Conservation (phyloP, 1,140 invertebrate genomes). For the Papilio polyxenes region DNA sequence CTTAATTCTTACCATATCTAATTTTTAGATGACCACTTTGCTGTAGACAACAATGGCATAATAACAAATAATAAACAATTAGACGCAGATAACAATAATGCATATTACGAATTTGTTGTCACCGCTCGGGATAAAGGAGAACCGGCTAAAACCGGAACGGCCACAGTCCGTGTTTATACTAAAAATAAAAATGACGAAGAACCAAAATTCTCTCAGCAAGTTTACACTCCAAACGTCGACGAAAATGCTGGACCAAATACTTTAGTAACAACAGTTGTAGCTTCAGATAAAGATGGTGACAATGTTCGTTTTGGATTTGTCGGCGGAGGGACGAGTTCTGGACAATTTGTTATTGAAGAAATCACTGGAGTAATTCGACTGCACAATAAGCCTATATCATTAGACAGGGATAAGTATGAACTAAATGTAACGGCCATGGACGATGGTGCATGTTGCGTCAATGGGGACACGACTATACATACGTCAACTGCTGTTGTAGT, state of each 20-base stretch:
- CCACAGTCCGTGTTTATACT: constrained; percentile 95
- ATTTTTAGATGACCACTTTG: constrained; percentile 93
- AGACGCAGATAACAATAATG: constrained; percentile 97
- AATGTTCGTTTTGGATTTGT: constrained; percentile 97
- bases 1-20: constrained; percentile 8
- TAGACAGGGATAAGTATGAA: constrained; percentile 95
- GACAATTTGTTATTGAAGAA: constrained; percentile 97
- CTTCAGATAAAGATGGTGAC: constrained; percentile 97
- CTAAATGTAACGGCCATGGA: constrained; percentile 96
- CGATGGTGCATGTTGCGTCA: constrained; percentile 95
- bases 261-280: constrained; percentile 95
- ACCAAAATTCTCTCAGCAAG: constrained; percentile 97
- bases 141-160: constrained; percentile 93
- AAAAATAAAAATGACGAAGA: constrained; percentile 98
- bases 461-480: constrained; percentile 91
- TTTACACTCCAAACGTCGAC: constrained; percentile 97
- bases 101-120: constrained; percentile 96
- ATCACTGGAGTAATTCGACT: constrained; percentile 96
- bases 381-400: constrained; percentile 90
- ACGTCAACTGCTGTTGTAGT: constrained; percentile 97
- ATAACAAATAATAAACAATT: constrained; percentile 96
- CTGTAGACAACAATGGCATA: constrained; percentile 93
- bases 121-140: constrained; percentile 96
- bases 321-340: constrained; percentile 92
- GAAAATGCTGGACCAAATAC: constrained; percentile 97